Evolutionary conservation across 1,140 invertebrate genomes (phyloP), one percentile per base, ranked within the genome.

Genomic region (Lineus longissimus): DNA sequence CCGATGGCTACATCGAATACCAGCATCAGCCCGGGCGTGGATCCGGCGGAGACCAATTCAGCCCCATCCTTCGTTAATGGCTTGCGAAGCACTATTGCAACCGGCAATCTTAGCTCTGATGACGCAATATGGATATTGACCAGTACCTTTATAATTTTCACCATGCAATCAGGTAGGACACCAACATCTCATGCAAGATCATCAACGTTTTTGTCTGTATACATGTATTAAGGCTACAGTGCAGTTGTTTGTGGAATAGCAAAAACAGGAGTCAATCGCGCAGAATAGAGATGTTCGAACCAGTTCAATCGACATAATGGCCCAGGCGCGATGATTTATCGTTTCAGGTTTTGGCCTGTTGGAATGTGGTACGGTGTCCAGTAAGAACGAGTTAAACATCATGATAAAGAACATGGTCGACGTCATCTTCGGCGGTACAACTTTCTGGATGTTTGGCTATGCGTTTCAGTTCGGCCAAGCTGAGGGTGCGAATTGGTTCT

Each of bases 381-480:
- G 80, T 15, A 86, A 86, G 73, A 86, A 86, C 65, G 81, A 84
- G 19, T 85, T 85, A 0, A 86, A 86, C 65, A 86, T 86, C 59
- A 74, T 86, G 57, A 79, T 86, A 69, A 86, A 86, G 72, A 86
- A 86, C 69, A 73, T 85, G 15, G 70, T 86, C 9, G 86, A 86
- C 74, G 77, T 97, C 60, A 90, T 94, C n/a, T 84, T 96, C 2
- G 94, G 94, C 6, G 93, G 92, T 59, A 76, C 94, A 2, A 94
- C 92, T 0, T 97, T 95, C 80, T 97, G 94, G 94, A 85, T 92
- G 17, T 94, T 96, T 74, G 94, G 94, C 0, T 97, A 93, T 78
- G 92, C 90, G 0, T 85, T 96, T 72, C 94, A 91, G 36, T 96
- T 94, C 72, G 93, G 94, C 0, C 83, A 86, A 17, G 85, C 84